phyloP scores from a whole-genome alignment of 1,140 invertebrate species.

The Myzus persicae region DNA sequence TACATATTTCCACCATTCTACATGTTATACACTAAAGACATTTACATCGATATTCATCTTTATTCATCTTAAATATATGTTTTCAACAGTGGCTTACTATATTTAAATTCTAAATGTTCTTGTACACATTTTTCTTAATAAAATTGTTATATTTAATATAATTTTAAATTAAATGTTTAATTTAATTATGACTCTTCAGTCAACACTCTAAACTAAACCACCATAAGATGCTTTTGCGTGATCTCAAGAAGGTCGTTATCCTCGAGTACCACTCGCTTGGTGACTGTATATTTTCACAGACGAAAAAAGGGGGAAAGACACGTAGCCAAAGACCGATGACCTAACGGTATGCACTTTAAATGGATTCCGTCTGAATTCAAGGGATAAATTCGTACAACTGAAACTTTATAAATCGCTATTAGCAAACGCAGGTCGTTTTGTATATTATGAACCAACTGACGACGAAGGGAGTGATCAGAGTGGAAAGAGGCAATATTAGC shows the following conservation, averaged over 20 bases:
- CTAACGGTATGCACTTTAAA: background rate
- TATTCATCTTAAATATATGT: too few species aligned
- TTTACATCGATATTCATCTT: background rate
- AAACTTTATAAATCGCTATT: constrained; percentile 51
- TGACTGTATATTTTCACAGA: background rate
- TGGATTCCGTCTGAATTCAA: background rate
- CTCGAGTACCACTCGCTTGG: background rate
- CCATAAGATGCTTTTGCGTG: background rate
- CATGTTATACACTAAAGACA: background rate
- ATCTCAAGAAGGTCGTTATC: background rate
- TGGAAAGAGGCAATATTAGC: constrained; percentile 19
- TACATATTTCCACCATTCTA: too few species aligned
- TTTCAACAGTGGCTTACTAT: background rate
- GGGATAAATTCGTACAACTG: constrained; percentile 32
- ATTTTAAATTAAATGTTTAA: background rate
- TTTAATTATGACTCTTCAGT: background rate
- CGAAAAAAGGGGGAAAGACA: background rate
- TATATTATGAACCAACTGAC: constrained; percentile 36
- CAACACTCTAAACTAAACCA: background rate
- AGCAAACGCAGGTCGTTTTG: constrained; percentile 13
- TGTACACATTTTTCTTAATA: background rate
- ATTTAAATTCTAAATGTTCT: background rate
- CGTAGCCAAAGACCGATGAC: constrained; percentile 37
- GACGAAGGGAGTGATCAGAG: background rate
- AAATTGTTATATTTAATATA: background rate